A percentile compares a stretch with the other conserved stretches of the same genome.
phyloP scores from a whole-genome alignment of 2,797 vertebrate genomes.

The Knipowitschia caucasica region DNA sequence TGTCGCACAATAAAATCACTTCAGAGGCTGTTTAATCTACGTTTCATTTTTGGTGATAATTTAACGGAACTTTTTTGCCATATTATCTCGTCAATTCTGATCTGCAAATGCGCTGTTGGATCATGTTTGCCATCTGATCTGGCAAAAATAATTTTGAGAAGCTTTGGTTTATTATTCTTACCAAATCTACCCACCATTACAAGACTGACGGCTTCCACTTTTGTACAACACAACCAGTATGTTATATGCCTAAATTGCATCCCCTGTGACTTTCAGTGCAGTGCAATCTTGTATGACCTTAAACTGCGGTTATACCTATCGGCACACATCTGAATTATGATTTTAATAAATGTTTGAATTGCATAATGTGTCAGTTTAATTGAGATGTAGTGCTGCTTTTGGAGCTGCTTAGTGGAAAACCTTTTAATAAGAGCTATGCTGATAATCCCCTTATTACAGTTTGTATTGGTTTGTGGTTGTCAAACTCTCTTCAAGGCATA shows the following conservation, averaged over 20 bases:
- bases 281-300: neutral
- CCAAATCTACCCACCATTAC: neutral
- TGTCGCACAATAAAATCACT: too few relatives aligned
- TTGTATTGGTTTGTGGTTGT: conserved; percentile 35
- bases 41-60: too few relatives aligned
- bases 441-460: conserved; percentile 29
- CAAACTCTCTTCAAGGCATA: conserved; percentile 45
- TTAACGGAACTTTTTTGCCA: too few relatives aligned
- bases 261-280: neutral
- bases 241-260: conserved; percentile 5
- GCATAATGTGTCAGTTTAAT: conserved; percentile 30
- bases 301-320: conserved; percentile 2
- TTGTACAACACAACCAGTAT: neutral
- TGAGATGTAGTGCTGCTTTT: conserved; percentile 19
- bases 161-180: neutral
- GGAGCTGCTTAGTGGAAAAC: conserved; percentile 34
- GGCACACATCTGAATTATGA: neutral
- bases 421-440: conserved; percentile 35
- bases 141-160: too few relatives aligned
- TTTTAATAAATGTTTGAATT: conserved; percentile 18
- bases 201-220: neutral
- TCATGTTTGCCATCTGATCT: too few relatives aligned
- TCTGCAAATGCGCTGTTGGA: too few relatives aligned
- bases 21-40: too few relatives aligned
- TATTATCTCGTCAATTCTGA: too few relatives aligned